Conservation (phyloP, 2,888 invertebrate genomes). For the Lamproptera curius region DNA sequence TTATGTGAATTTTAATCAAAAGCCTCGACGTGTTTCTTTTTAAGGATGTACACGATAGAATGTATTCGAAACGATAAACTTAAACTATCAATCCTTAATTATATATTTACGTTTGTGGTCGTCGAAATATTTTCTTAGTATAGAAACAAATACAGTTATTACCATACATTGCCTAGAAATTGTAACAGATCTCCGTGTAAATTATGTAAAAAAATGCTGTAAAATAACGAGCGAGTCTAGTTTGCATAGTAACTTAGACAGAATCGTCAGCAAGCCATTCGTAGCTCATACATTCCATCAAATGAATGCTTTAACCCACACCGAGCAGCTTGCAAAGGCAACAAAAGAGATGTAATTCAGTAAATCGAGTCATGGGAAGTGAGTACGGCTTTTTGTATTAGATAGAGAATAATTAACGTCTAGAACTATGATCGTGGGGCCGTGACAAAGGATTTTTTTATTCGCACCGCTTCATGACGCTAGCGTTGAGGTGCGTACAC, state of each 20-base stretch:
- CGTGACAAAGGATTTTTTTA: slow-evolving; percentile 52
- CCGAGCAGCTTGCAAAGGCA: slow-evolving; percentile 25
- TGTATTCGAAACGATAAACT: background rate
- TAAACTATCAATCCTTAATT: too few relatives aligned
- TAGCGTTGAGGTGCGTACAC: slow-evolving; percentile 13
- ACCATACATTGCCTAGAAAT: too few relatives aligned
- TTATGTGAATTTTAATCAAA: slow-evolving; percentile 11
- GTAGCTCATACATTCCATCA: too few relatives aligned
- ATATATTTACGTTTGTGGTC: background rate
- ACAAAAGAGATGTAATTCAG: slow-evolving; percentile 33
- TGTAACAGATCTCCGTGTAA: too few relatives aligned
- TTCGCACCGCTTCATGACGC: slow-evolving; percentile 41
- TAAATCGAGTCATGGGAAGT: slow-evolving; percentile 70
- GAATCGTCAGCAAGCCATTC: too few relatives aligned
- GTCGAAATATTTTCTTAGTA: background rate
- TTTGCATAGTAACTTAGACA: too few relatives aligned
- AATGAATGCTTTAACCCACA: slow-evolving; percentile 14
- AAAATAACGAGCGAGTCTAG: too few relatives aligned
- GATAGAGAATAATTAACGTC: slow-evolving; percentile 45
- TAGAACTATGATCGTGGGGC: slow-evolving; percentile 49
- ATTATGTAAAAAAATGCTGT: too few relatives aligned
- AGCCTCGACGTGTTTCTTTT: background rate
- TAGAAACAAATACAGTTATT: background rate
- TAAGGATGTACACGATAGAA: background rate
- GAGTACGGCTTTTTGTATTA: slow-evolving; percentile 56